Evolutionary conservation across 2,888 invertebrate genomes (phyloP), one percentile per base, ranked within the genome.

Genomic region (Diarsia dahlii): DNA sequence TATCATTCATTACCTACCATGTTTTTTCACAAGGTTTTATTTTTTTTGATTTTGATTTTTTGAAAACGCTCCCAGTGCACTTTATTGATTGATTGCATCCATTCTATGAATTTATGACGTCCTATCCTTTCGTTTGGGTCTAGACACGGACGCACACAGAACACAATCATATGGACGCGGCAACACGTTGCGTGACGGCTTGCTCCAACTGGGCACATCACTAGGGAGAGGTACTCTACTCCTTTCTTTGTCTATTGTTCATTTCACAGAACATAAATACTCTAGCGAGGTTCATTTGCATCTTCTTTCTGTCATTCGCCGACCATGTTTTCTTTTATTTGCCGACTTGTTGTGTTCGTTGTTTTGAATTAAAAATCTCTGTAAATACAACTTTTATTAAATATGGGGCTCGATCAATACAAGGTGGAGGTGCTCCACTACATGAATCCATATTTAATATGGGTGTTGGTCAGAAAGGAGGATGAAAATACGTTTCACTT

Each of bases 401-500:
- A 76, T n/a, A 92, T 93, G 93, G 91, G 82, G n/a, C 68, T 85
- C 0, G 92, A 92, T 74, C 86, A 83, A 54, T 95, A 95, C 76
- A 90, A 89, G 87, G 90, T 95, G 23, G 90, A 95, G 13, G 87
- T 95, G 0, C 85, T 95, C 5, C 89, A 94, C 73, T 91, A 84
- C 52, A 56, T 92, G 13, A 93, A 94, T 87, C 95, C 95, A 0
- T 93, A 95, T 89, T 87, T 95, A 52, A 93, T 95, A 79, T 95
- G 95, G 95, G 90, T 91, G 3, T 92, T 94, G 87, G 91, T 84
- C 6, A 48, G 71, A 2, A 84, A 77, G 0, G 71, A 46, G 0
- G 79, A 87, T n/a, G 88, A 90, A n/a, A 71, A 68, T 4, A 52
- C 23, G 3, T 86, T 89, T 80, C 69, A 83, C 3, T 92, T 95